Percentiles rank a stretch among this genome's conserved stretches.
These are phyloP conservation scores for Gallinago paraguaiae DNA, from an alignment of 2,113 vertebrate species.

Conservation along the genomic window DNA sequence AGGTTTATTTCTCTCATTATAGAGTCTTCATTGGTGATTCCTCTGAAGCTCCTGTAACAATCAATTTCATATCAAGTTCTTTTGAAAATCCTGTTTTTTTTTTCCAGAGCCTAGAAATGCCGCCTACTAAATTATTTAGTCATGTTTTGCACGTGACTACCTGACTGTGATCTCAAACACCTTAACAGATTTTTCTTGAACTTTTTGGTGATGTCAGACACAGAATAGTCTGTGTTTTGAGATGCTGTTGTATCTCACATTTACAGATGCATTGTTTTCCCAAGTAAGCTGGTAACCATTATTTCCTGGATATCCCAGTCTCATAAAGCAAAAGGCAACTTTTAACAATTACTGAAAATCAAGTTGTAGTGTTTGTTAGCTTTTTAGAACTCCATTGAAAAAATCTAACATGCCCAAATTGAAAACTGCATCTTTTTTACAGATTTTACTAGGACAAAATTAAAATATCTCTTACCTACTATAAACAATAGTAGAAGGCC, in stretches of 20 bases:
- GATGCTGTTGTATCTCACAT: not conserved
- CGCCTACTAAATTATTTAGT: not conserved
- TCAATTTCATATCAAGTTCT: not conserved
- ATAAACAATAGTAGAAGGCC: slow-evolving; percentile 82
- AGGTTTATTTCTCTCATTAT: slow-evolving; percentile 80
- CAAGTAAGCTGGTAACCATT: rapidly evolving
- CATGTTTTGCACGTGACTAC: not conserved
- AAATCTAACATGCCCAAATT: not conserved
- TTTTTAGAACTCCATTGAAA: not conserved
- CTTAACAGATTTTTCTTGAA: not conserved
- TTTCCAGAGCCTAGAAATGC: not conserved
- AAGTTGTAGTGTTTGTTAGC: not conserved
- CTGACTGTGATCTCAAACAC: not conserved
- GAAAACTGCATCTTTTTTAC: rapidly evolving
- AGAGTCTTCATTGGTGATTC: slow-evolving; percentile 84
- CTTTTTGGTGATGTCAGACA: not conserved
- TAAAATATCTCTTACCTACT: slow-evolving; percentile 69
- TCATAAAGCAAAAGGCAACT: not conserved
- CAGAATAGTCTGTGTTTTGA: not conserved
- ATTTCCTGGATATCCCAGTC: not conserved
- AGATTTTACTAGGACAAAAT: rapidly evolving
- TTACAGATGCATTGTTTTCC: not conserved
- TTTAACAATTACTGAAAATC: not conserved
- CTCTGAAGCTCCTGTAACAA: slow-evolving; percentile 78
- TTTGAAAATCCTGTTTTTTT: not conserved